phyloP scores from a whole-genome alignment of 2,797 vertebrate genomes.

The Gadopsis marmoratus region DNA sequence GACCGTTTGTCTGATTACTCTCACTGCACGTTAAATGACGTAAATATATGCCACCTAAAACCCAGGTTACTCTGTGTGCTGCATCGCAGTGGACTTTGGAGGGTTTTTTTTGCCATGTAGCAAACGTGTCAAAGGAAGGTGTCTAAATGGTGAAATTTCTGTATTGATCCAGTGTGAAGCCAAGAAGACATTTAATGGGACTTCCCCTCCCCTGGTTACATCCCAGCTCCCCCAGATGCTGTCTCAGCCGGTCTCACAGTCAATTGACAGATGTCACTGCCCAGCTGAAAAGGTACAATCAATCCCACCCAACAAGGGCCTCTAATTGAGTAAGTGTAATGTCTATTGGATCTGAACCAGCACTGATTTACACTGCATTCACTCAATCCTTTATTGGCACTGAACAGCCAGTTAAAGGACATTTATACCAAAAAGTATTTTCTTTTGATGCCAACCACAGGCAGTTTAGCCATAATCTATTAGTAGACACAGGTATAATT shows the following conservation, averaged over 20 bases:
- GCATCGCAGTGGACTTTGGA: neutral
- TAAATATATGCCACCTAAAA: slow-evolving; percentile 1
- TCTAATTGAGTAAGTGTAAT: slow-evolving; percentile 71
- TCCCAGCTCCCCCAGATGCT: slow-evolving; percentile 84
- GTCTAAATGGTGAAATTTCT: slow-evolving; percentile 71
- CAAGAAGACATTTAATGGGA: slow-evolving; percentile 79
- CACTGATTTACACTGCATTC: slow-evolving; percentile 50
- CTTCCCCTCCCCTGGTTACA: slow-evolving; percentile 79
- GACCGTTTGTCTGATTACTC: slow-evolving; percentile 7
- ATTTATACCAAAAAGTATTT: slow-evolving; percentile 57
- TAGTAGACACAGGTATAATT: slow-evolving; percentile 47
- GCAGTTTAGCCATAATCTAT: slow-evolving; percentile 40
- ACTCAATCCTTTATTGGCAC: slow-evolving; percentile 53
- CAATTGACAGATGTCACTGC: slow-evolving; percentile 89
- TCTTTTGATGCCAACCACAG: slow-evolving; percentile 57
- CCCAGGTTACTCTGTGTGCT: neutral
- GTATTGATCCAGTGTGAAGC: slow-evolving; percentile 88
- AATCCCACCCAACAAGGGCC: slow-evolving; percentile 66
- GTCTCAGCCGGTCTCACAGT: slow-evolving; percentile 77
- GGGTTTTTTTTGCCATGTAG: neutral
- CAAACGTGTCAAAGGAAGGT: slow-evolving; percentile 42
- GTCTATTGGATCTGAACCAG: slow-evolving; percentile 61
- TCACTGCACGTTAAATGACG: neutral
- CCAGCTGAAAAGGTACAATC: slow-evolving; percentile 90
- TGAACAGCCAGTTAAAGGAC: slow-evolving; percentile 63